Conservation (phyloP, 2,888 invertebrate genomes). For the Andrena dorsata region DNA sequence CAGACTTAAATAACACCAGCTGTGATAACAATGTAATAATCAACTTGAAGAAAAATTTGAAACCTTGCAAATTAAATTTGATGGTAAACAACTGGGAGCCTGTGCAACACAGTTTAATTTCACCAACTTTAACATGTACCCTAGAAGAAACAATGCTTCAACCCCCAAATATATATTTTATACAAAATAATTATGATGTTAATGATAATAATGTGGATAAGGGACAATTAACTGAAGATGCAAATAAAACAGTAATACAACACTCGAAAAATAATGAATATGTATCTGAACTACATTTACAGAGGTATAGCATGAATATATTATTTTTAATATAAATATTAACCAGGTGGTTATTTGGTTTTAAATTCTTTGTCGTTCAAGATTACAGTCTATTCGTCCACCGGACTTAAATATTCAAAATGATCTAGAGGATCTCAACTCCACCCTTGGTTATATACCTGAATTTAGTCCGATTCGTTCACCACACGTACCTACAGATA, state of each 20-base stretch:
- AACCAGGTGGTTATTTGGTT: neutral
- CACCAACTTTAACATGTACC: conserved; percentile 75
- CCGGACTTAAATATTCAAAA: conserved; percentile 50
- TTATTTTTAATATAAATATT: neutral
- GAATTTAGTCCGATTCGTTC: conserved; percentile 78
- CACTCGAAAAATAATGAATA: neutral
- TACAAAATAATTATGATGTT: conserved; percentile 37
- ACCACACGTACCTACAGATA: conserved; percentile 74
- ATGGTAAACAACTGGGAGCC: conserved; percentile 1
- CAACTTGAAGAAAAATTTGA: neutral
- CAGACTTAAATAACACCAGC: neutral
- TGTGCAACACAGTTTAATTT: conserved; percentile 60
- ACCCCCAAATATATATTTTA: conserved; percentile 74
- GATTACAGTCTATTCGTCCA: conserved; percentile 56
- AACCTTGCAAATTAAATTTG: conserved; percentile 37
- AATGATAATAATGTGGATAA: neutral
- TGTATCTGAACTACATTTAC: conserved; percentile 5
- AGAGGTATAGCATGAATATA: conserved; percentile 38
- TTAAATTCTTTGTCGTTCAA: neutral
- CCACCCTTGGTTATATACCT: conserved; percentile 74
- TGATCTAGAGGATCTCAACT: conserved; percentile 60
- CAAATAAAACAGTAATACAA: neutral
- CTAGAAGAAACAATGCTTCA: conserved; percentile 61
- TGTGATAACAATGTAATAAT: neutral
- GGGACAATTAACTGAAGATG: neutral